These are phyloP conservation scores for Periophthalmodon schlosseri DNA, from an alignment of 2,113 vertebrate species.

Conservation along the genomic window DNA sequence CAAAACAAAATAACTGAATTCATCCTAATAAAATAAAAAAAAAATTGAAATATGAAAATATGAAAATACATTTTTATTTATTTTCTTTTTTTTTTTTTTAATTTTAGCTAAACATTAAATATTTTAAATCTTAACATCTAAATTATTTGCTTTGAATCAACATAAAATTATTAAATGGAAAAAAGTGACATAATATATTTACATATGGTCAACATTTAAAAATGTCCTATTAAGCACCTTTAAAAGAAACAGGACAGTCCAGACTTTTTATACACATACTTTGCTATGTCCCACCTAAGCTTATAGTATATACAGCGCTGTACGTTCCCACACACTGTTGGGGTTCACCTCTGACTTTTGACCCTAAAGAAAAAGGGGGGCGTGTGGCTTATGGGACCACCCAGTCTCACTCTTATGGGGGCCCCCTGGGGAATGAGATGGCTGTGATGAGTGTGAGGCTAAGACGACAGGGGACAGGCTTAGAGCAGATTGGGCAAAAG, in stretches of 20 bases:
- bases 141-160: too few relatives aligned
- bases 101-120: too few relatives aligned
- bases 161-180: not conserved
- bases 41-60: too few relatives aligned
- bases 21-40: too few relatives aligned
- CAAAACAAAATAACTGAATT: too few relatives aligned
- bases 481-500: conserved; percentile 29
- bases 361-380: conserved; percentile 47
- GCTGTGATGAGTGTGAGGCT: conserved; percentile 37
- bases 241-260: conserved; percentile 42
- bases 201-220: not conserved
- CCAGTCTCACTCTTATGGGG: conserved; percentile 62
- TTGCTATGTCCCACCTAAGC: conserved; percentile 3
- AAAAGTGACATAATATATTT: not conserved
- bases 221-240: conserved; percentile 41
- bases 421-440: conserved; percentile 47
- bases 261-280: conserved; percentile 5
- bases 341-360: conserved; percentile 74
- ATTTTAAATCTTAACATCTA: not conserved
- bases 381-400: conserved; percentile 70
- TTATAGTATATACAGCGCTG: conserved; percentile 27
- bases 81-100: too few relatives aligned
- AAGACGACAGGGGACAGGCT: conserved; percentile 33
- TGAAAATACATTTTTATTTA: too few relatives aligned
- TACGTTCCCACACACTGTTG: conserved; percentile 77